A percentile compares a stretch with the other conserved stretches of the same genome.
Evolutionary conservation across 2,888 invertebrate genomes (phyloP).

Genomic region (Crossocerus cetratus): DNA sequence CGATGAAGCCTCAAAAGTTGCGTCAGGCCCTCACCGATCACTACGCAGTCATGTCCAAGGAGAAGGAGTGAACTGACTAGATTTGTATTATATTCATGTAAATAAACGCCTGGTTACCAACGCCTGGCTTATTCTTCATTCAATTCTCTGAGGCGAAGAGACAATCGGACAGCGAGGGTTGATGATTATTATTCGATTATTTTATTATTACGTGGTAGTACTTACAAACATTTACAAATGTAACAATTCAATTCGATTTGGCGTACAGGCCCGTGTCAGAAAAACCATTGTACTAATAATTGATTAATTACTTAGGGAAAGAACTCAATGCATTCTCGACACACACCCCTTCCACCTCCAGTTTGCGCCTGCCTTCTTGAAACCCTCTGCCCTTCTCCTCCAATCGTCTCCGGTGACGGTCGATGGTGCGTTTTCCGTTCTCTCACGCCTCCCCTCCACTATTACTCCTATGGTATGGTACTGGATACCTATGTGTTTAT

Average conservation of each 20-base stretch:
- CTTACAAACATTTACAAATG: constrained; percentile 75
- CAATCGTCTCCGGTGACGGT: no score
- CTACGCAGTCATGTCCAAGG: no score
- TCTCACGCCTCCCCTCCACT: no score
- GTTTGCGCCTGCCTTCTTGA: constrained; percentile 17
- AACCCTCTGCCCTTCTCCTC: not conserved
- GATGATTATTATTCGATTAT: constrained; percentile 69
- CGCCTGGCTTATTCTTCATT: no score
- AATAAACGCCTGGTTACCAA: not conserved
- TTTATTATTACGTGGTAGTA: constrained; percentile 73
- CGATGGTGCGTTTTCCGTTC: no score
- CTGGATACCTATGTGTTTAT: no score
- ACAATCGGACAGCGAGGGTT: constrained; percentile 32
- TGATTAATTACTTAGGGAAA: constrained; percentile 46
- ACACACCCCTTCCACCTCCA: constrained; percentile 26
- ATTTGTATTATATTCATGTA: not conserved
- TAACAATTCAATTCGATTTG: constrained; percentile 75
- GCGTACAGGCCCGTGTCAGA: constrained; percentile 71
- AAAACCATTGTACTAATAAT: constrained; percentile 60
- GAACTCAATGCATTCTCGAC: constrained; percentile 35
- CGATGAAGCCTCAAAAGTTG: constrained; percentile 59
- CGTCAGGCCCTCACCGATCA: no score
- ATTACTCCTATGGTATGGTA: no score
- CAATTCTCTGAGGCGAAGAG: no score
- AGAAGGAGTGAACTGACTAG: not conserved